phyloP scores from a whole-genome alignment of 37 sponge, comb jelly and placozoan genomes.

The Spongilla lacustris region DNA sequence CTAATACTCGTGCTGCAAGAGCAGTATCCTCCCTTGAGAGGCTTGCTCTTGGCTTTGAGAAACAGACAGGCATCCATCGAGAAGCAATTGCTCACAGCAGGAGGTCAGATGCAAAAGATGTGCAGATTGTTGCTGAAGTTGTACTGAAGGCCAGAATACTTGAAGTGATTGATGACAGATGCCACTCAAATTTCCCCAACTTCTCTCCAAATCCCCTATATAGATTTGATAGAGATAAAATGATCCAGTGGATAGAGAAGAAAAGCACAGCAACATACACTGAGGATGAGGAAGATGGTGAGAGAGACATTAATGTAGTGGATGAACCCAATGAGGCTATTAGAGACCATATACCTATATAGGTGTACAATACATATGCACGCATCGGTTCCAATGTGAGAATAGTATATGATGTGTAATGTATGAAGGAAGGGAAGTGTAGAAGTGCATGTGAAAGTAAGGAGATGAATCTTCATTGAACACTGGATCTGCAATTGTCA shows the following conservation, averaged over 20 bases:
- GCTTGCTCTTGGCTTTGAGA: constrained; percentile 19
- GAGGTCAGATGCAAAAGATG: constrained; percentile 3
- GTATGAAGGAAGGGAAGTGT: background rate
- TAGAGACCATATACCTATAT: constrained; percentile 2
- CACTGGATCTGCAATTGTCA: constrained; percentile 3
- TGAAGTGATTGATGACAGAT: background rate
- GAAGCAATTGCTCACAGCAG: constrained; percentile 18
- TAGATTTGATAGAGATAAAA: background rate
- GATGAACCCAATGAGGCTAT: background rate
- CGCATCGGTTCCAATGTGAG: background rate
- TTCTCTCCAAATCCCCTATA: constrained; percentile 13
- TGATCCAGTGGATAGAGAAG: background rate
- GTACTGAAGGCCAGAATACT: background rate
- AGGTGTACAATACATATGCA: background rate
- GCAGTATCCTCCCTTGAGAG: constrained; percentile 19
- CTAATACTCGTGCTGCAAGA: constrained; percentile 31
- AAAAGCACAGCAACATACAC: background rate
- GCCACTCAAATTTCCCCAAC: background rate
- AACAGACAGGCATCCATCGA: background rate
- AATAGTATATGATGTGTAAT: background rate
- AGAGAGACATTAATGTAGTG: background rate
- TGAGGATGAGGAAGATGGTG: background rate
- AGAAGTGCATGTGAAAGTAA: background rate
- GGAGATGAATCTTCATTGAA: background rate
- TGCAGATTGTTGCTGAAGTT: constrained; percentile 3